Evolutionary conservation across 2,888 invertebrate genomes (phyloP).

Genomic region (Mesochorus sp.): DNA sequence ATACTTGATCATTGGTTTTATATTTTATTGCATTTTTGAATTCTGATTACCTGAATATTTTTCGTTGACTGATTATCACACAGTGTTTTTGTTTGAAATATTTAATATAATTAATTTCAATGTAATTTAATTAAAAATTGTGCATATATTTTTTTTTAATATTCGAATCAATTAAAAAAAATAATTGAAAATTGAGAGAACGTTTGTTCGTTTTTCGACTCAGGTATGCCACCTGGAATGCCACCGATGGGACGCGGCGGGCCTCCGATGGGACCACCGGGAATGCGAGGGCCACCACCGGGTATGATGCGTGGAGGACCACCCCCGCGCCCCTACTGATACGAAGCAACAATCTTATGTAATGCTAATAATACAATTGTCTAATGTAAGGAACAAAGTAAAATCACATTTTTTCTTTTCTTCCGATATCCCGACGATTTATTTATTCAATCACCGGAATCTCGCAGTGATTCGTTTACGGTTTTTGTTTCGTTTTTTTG

Average conservation of each 20-base stretch:
- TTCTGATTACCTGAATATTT: no score
- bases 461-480: constrained; percentile 13
- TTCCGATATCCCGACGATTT: constrained; percentile 29
- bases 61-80: no score
- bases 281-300: constrained; percentile 90
- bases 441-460: constrained; percentile 40
- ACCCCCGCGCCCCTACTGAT: constrained; percentile 81
- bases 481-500: background rate
- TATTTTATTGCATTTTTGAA: no score
- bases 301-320: constrained; percentile 90
- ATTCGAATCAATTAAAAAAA: no score
- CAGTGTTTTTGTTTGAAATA: no score
- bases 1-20: no score
- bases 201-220: constrained; percentile 8
- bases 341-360: constrained; percentile 35
- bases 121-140: no score
- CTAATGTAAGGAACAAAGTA: constrained; percentile 57
- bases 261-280: constrained; percentile 85
- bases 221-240: constrained; percentile 88
- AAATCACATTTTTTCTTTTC: constrained; percentile 46
- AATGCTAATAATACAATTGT: constrained; percentile 43
- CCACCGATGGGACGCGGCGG: constrained; percentile 86
- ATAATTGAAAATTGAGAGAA: background rate
- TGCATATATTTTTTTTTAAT: no score
- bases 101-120: no score